A percentile compares a stretch with the other conserved stretches of the same genome.
phyloP scores from a whole-genome alignment of 2,797 vertebrate genomes.

The Etheostoma perlongum region DNA sequence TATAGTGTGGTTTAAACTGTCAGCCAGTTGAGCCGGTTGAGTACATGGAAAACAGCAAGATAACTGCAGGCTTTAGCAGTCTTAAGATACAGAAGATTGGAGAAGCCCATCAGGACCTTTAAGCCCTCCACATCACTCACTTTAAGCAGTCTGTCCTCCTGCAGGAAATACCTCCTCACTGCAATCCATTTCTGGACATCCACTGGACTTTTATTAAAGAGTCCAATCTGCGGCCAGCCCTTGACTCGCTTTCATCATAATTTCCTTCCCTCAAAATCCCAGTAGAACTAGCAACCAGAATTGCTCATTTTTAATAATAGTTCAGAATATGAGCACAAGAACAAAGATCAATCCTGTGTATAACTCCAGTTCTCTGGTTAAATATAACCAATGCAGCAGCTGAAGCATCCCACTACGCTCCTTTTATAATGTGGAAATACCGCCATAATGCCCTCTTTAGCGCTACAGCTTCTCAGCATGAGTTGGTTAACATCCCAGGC shows the following conservation, averaged over 20 bases:
- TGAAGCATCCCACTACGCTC: constrained; percentile 24
- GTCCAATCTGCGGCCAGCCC: constrained; percentile 50
- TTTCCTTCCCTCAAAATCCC: constrained; percentile 56
- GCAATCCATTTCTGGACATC: constrained; percentile 64
- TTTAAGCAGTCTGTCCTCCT: constrained; percentile 72
- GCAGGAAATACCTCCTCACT: constrained; percentile 79
- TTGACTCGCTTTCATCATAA: constrained; percentile 58
- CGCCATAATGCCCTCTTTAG: constrained; percentile 26
- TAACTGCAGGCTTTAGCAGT: constrained; percentile 62
- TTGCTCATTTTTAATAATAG: constrained; percentile 61
- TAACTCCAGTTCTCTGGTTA: constrained; percentile 36
- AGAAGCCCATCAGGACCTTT: constrained; percentile 62
- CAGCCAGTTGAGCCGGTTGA: constrained; percentile 51
- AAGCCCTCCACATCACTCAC: constrained; percentile 76
- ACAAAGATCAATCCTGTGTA: constrained; percentile 54
- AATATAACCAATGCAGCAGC: constrained; percentile 51
- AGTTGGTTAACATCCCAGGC: constrained; percentile 56
- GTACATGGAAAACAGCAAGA: constrained; percentile 68
- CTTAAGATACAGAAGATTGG: constrained; percentile 53
- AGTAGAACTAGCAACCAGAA: constrained; percentile 35
- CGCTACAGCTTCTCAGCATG: constrained; percentile 41
- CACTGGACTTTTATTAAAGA: constrained; percentile 66
- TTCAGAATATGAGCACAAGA: constrained; percentile 40
- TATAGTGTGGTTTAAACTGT: constrained; percentile 61
- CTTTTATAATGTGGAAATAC: constrained; percentile 26